These are phyloP conservation scores for Zaprionus africanus DNA, from an alignment of 1,140 invertebrate species.

Conservation along the genomic window DNA sequence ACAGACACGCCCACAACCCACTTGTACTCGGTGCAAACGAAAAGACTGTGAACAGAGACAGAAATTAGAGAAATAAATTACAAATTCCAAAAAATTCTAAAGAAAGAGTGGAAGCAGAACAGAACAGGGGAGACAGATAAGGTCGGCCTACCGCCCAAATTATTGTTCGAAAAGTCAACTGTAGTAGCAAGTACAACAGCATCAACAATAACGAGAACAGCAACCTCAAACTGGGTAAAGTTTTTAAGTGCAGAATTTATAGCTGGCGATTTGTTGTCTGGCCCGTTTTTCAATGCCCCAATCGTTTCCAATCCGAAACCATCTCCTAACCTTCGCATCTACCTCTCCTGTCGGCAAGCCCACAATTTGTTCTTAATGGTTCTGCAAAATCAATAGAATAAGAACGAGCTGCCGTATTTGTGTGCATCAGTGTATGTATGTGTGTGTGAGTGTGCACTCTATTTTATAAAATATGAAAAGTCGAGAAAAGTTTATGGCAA, in stretches of 20 bases:
- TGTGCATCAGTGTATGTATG: background rate
- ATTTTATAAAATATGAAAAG: constrained; percentile 80
- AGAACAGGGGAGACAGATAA: constrained; percentile 14
- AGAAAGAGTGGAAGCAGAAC: background rate
- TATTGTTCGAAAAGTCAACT: constrained; percentile 48
- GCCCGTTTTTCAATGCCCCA: constrained; percentile 25
- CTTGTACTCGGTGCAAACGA: constrained; percentile 25
- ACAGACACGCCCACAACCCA: constrained; percentile 28
- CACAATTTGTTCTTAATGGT: constrained; percentile 64
- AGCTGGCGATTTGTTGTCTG: constrained; percentile 75
- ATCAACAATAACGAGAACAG: constrained; percentile 23
- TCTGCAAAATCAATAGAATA: constrained; percentile 71
- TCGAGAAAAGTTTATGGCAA: constrained; percentile 77
- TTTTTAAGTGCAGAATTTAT: constrained; percentile 82
- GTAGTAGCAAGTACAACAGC: constrained; percentile 27
- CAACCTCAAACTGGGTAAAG: constrained; percentile 64
- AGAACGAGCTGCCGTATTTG: background rate
- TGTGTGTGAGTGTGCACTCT: constrained; percentile 49
- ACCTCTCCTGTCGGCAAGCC: background rate
- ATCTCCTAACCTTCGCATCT: background rate
- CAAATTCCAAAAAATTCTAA: constrained; percentile 21
- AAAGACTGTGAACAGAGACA: constrained; percentile 32
- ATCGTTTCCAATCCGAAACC: background rate
- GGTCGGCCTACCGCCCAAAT: constrained; percentile 40
- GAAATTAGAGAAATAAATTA: constrained; percentile 58